These are phyloP conservation scores for Cheilosia soror DNA, from an alignment of 2,888 invertebrate genomes.

Conservation along the genomic window DNA sequence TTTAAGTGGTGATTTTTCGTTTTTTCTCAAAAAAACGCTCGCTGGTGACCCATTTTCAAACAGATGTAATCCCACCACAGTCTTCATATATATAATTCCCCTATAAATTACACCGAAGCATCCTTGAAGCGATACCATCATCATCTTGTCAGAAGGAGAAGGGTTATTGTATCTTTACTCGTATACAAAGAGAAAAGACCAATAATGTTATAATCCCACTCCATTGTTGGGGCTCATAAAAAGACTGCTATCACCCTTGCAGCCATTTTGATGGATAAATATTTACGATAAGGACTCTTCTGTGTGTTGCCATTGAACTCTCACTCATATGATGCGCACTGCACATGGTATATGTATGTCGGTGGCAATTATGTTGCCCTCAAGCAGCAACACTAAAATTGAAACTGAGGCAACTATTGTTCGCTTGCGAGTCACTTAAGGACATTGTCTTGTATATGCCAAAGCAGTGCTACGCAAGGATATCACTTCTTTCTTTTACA, in stretches of 20 bases:
- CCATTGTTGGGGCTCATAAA: conserved; percentile 14
- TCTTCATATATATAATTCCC: neutral
- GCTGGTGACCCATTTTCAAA: conserved; percentile 4
- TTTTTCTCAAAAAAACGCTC: no score
- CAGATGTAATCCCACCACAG: conserved; percentile 8
- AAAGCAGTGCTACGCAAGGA: conserved; percentile 11
- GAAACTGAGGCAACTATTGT: conserved; percentile 67
- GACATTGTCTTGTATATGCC: conserved; percentile 61
- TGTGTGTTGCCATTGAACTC: conserved; percentile 54
- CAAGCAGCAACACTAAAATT: conserved; percentile 57
- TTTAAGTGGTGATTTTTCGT: neutral
- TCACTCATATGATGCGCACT: neutral
- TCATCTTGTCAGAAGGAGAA: conserved; percentile 6
- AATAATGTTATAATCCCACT: conserved; percentile 49
- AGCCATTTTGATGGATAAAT: conserved; percentile 65
- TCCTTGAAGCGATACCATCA: conserved; percentile 1
- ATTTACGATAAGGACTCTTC: conserved; percentile 66
- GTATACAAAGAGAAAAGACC: conserved; percentile 13
- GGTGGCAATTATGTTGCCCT: conserved; percentile 59
- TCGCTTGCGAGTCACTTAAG: conserved; percentile 67
- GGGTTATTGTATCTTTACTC: conserved; percentile 42
- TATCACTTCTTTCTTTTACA: neutral
- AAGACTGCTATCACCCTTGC: conserved; percentile 52
- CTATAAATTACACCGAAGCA: neutral
- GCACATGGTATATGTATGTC: conserved; percentile 30